These are phyloP conservation scores for Cotesia chilonis DNA, from an alignment of 1,140 invertebrate genomes.

Conservation along the genomic window DNA sequence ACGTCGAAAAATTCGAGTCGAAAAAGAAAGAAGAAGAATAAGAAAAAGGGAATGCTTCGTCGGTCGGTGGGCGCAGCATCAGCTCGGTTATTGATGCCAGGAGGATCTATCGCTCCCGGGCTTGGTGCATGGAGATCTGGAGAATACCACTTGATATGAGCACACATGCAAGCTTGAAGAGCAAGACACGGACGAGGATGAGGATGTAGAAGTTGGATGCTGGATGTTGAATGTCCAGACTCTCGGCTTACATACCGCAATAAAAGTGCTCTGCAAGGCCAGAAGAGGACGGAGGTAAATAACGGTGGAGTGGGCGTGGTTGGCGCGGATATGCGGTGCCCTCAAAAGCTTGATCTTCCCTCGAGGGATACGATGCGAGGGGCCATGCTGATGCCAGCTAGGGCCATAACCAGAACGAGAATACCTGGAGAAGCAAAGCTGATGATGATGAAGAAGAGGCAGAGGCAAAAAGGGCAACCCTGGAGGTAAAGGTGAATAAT, in stretches of 20 bases:
- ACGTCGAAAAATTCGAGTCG: slow-evolving; percentile 30
- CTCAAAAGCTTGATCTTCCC: slow-evolving; percentile 53
- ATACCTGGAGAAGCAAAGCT: background rate
- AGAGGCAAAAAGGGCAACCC: background rate
- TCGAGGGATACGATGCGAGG: slow-evolving; percentile 42
- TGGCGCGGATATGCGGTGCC: slow-evolving; percentile 54
- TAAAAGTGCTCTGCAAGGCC: slow-evolving; percentile 50
- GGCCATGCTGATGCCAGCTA: slow-evolving; percentile 26
- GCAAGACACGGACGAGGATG: slow-evolving; percentile 28
- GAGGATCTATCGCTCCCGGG: slow-evolving; percentile 57
- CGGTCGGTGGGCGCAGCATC: slow-evolving; percentile 21
- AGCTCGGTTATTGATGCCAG: slow-evolving; percentile 40
- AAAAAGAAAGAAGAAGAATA: slow-evolving; percentile 20
- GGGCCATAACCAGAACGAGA: background rate
- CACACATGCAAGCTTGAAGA: slow-evolving; percentile 10
- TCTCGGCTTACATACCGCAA: slow-evolving; percentile 36
- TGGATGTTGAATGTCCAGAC: background rate
- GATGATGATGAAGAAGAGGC: too few species aligned
- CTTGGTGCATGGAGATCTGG: slow-evolving; percentile 44
- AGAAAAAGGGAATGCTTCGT: background rate
- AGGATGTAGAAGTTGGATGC: slow-evolving; percentile 9
- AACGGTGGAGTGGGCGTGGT: slow-evolving; percentile 57
- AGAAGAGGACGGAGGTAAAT: slow-evolving; percentile 53
- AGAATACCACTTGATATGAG: slow-evolving; percentile 10
- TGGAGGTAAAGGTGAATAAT: slow-evolving; percentile 34